A percentile compares a stretch with the other conserved stretches of the same genome.
These are phyloP conservation scores for Pelosia muscerda DNA, from an alignment of 2,888 invertebrate species.

Conservation along the genomic window DNA sequence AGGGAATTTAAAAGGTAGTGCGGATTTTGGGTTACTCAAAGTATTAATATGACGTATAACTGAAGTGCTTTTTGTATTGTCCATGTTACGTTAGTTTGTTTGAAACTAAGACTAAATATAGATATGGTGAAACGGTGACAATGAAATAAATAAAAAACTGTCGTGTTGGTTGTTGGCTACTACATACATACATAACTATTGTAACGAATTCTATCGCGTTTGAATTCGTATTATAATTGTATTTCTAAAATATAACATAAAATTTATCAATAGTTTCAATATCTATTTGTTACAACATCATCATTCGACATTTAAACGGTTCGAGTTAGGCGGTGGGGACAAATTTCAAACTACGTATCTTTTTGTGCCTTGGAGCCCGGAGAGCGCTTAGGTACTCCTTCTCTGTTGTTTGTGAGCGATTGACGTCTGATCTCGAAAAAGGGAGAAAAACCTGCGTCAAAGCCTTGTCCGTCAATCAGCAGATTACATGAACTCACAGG, in stretches of 20 bases:
- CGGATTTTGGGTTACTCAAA: constrained; percentile 12
- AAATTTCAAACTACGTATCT: background rate
- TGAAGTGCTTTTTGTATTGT: constrained; percentile 36
- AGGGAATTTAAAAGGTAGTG: constrained; percentile 12
- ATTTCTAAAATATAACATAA: background rate
- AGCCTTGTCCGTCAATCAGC: background rate
- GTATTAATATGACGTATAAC: constrained; percentile 12
- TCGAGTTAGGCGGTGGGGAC: too few relatives aligned
- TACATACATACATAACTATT: background rate
- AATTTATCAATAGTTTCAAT: background rate
- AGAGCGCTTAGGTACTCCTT: too few relatives aligned
- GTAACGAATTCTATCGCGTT: background rate
- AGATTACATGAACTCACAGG: background rate
- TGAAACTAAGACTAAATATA: constrained; percentile 21
- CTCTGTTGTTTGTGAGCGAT: too few relatives aligned
- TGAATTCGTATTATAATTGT: background rate
- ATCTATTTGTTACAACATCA: background rate
- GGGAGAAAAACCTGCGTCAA: too few relatives aligned
- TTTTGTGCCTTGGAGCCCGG: too few relatives aligned
- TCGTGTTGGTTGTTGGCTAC: background rate
- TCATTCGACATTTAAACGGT: too few relatives aligned
- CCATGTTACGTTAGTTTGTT: constrained; percentile 30
- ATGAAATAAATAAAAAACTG: background rate
- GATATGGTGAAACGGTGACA: background rate
- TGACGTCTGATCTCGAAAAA: too few relatives aligned